These are phyloP conservation scores for Labroides dimidiatus DNA, from an alignment of 2,797 vertebrate genomes.

Conservation along the genomic window DNA sequence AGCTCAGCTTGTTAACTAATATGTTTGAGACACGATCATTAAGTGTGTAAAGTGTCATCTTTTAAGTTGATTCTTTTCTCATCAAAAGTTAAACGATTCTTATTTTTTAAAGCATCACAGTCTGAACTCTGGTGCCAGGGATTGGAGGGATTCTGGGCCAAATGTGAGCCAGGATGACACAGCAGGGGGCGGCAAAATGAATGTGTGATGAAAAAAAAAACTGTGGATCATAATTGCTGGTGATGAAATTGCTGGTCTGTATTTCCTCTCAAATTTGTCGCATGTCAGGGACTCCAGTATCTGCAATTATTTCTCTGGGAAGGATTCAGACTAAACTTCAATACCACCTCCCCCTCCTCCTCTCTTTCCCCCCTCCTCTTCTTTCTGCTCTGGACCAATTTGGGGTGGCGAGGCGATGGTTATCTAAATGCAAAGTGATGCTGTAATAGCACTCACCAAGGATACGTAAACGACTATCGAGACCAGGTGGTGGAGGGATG, in stretches of 20 bases:
- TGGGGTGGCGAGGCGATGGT: conserved; percentile 76
- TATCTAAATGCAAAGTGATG: conserved; percentile 89
- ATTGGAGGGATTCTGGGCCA: conserved; percentile 17
- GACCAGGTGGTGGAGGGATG: conserved; percentile 53
- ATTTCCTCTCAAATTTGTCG: conserved; percentile 51
- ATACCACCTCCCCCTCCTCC: conserved; percentile 46
- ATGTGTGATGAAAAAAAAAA: conserved; percentile 44
- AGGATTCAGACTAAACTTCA: conserved; percentile 63
- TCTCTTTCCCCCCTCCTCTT: conserved; percentile 11
- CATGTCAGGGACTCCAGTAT: conserved; percentile 48
- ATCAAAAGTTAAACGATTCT: conserved; percentile 23
- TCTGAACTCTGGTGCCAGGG: conserved; percentile 2
- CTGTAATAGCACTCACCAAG: conserved; percentile 79
- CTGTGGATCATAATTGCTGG: conserved; percentile 62
- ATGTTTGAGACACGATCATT: neutral
- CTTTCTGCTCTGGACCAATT: conserved; percentile 73
- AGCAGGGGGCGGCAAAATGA: conserved; percentile 39
- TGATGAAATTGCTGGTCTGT: conserved; percentile 60
- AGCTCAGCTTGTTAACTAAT: neutral
- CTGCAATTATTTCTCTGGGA: conserved; percentile 74
- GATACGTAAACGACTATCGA: conserved; percentile 69
- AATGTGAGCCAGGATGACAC: conserved; percentile 39
- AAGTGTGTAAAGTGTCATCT: too few species aligned
- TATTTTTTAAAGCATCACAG: conserved; percentile 24
- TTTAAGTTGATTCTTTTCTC: neutral